Conservation (phyloP, 1,140 invertebrate species). For the Trichonephila inaurata region DNA sequence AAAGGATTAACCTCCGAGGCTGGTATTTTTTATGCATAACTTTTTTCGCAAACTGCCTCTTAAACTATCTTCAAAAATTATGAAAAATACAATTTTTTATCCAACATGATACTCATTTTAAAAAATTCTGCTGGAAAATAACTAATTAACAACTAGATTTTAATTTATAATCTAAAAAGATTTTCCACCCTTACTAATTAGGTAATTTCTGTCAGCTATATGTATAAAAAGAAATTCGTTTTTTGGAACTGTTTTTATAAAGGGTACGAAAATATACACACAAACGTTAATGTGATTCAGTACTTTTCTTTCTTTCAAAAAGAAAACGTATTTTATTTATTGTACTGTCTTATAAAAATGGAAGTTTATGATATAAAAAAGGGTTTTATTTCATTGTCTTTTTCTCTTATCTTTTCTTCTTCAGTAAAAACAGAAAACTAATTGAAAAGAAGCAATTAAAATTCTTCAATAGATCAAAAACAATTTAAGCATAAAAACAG, state of each 20-base stretch:
- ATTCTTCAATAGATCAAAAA: neutral
- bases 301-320: neutral
- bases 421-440: neutral
- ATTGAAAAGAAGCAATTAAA: neutral
- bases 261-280: neutral
- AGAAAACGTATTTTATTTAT: neutral
- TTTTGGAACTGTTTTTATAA: neutral
- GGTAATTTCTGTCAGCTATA: constrained; percentile 18
- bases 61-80: constrained; percentile 23
- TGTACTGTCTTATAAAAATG: neutral
- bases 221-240: neutral
- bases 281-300: neutral
- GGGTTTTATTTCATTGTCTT: neutral
- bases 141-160: constrained; percentile 37
- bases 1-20: constrained; percentile 37
- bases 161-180: constrained; percentile 43
- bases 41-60: constrained; percentile 20
- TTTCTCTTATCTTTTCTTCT: neutral
- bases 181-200: constrained; percentile 22
- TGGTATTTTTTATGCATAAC: neutral
- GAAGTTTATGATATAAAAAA: constrained; percentile 10
- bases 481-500: too few species aligned
- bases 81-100: constrained; percentile 21
- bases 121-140: constrained; percentile 13
- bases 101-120: neutral